Evolutionary conservation across 2,888 invertebrate genomes (phyloP).

Genomic region (Latheticus oryzae): DNA sequence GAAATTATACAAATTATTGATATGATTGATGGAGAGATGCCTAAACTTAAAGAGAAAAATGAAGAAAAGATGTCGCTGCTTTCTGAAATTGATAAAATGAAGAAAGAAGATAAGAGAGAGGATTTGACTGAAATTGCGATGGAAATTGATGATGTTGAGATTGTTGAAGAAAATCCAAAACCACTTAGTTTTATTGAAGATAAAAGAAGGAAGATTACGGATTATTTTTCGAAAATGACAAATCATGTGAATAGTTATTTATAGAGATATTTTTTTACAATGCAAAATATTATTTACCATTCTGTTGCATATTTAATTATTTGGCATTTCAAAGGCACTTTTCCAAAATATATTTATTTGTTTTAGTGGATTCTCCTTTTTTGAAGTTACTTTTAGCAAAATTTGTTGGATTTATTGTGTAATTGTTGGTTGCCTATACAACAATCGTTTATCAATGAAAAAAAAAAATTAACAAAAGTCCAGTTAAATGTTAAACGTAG

Average conservation of each 20-base stretch:
- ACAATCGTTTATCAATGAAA: no score
- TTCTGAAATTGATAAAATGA: slow-evolving; percentile 48
- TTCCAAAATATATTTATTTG: no score
- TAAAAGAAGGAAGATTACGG: slow-evolving; percentile 51
- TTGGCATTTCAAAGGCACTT: no score
- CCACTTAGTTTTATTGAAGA: slow-evolving; percentile 34
- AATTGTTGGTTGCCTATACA: no score
- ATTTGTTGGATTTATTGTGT: no score
- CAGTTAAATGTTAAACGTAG: no score
- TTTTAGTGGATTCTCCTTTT: no score
- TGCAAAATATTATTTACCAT: no score
- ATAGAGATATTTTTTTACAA: no score
- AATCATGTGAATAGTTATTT: slow-evolving; percentile 28
- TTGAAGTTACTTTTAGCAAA: no score
- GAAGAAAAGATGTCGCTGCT: slow-evolving; percentile 44
- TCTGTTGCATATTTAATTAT: no score
- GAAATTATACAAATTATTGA: slow-evolving; percentile 52
- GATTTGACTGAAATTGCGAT: slow-evolving; percentile 39
- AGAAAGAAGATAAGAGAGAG: slow-evolving; percentile 19
- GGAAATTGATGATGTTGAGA: slow-evolving; percentile 40
- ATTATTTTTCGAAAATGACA: slow-evolving; percentile 50
- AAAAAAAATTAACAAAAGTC: no score
- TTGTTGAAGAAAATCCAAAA: slow-evolving; percentile 30
- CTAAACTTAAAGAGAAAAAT: slow-evolving; percentile 33
- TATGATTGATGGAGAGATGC: slow-evolving; percentile 53